Conservation (phyloP, 2,888 invertebrate species). For the Macaria liturata region DNA sequence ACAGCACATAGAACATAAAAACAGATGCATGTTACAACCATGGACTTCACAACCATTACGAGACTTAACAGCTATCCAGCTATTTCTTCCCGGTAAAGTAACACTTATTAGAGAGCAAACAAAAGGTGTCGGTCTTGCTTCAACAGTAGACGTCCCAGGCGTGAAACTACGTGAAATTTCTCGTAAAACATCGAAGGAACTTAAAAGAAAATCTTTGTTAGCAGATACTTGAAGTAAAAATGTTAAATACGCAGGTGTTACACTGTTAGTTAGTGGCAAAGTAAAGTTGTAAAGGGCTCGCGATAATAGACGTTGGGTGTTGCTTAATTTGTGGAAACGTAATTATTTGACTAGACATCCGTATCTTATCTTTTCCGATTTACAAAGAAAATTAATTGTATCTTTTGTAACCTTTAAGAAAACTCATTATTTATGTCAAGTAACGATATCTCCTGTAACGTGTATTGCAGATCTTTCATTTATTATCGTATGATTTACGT, state of each 20-base stretch:
- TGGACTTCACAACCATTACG: background rate
- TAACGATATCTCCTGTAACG: no score
- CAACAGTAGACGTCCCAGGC: conserved; percentile 32
- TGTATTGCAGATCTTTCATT: no score
- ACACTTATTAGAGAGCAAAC: conserved; percentile 34
- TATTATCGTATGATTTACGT: no score
- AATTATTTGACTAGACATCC: no score
- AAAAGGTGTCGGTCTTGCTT: conserved; percentile 29
- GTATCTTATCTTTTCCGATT: no score
- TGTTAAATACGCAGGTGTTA: conserved; percentile 20
- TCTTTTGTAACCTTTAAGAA: no score
- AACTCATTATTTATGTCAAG: no score
- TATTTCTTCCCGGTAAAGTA: conserved; percentile 6
- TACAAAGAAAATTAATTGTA: no score
- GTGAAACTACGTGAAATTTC: conserved; percentile 28
- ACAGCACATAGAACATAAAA: no score
- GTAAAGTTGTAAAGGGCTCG: background rate
- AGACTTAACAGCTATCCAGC: background rate
- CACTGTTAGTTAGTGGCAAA: conserved; percentile 17
- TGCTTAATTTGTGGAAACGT: background rate
- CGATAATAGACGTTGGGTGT: background rate
- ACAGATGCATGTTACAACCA: background rate
- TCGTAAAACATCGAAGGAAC: conserved; percentile 18
- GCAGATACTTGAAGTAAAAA: conserved; percentile 15
- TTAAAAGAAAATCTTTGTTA: conserved; percentile 23